Base-by-base conservation (phyloP, 2,113 vertebrate species). In the Nannobrachium achirus region DNA sequence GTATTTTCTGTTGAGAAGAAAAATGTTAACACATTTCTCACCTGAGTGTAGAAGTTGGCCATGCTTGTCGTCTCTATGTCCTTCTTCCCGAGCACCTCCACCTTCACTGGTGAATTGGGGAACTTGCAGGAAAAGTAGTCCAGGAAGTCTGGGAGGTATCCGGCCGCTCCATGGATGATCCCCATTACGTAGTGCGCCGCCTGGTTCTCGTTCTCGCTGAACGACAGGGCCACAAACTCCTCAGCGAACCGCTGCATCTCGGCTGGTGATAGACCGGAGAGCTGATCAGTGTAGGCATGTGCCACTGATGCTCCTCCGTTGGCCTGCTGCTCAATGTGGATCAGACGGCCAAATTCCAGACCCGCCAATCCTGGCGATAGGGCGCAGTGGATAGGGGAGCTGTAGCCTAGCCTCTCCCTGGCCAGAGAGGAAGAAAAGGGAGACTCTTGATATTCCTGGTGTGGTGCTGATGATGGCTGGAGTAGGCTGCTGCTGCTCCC, bases 1-100 rank as follows among this genome's bases (percentile, higher is more conserved):
- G n/a, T n/a, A n/a, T n/a, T n/a, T n/a, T n/a, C n/a, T n/a, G n/a
- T n/a, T n/a, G 25, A 25, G 25, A 25, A 25, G 25, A 25, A 1
- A 16, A n/a, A n/a, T n/a, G n/a, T n/a, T 0, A 0, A 39, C n/a
- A 6, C 14, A 15, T 14, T n/a, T 14, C 95, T 94, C 90, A 98
- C 98, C 98, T 99, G 98, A 95, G 95, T 81, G 88, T 97, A 92
- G 93, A 99, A 99, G 93, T 97, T 99, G 76, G 84, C 93, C 96
- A 99, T 99, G 85, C 95, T 98, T 1, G 98, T 99, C 48, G 98
- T 99, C 91, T 99, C 98, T 86, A 99, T 99, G 90, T 99, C 98
- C 90, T 99, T 99, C 93, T 99, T 99, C 86, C 98, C 98, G 67
- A 98, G 93, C 89, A 99, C 97, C 92, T 99, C 97, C 96, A 99